phyloP scores from a whole-genome alignment of 2,888 invertebrate species.

The Cosmopolites sordidus region DNA sequence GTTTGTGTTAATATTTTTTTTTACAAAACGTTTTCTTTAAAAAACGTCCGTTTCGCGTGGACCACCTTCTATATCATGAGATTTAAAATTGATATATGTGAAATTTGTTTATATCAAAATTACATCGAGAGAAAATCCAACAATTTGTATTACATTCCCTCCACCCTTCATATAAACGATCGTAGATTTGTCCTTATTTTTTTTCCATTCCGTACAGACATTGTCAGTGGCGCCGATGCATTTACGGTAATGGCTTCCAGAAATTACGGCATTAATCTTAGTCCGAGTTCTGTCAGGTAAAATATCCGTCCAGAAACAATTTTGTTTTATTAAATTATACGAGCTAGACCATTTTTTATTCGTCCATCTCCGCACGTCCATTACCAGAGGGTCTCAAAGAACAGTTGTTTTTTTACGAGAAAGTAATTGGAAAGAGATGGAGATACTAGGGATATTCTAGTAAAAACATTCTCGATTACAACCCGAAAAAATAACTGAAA shows the following conservation, averaged over 20 bases:
- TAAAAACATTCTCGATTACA: no score
- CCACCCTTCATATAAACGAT: conserved; percentile 21
- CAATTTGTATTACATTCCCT: background rate
- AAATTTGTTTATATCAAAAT: no score
- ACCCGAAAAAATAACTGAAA: no score
- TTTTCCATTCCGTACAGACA: conserved; percentile 10
- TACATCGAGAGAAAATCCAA: no score
- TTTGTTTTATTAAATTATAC: conserved; percentile 43
- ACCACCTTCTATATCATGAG: no score
- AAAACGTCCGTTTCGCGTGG: no score
- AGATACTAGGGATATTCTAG: no score
- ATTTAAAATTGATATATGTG: no score
- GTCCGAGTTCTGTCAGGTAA: conserved; percentile 44
- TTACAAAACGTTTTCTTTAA: no score
- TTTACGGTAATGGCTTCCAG: conserved; percentile 42
- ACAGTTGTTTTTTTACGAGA: background rate
- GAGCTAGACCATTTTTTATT: conserved; percentile 29
- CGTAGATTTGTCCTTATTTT: conserved; percentile 24
- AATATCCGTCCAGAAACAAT: conserved; percentile 40
- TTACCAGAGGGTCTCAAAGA: conserved; percentile 9
- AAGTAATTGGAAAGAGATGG: no score
- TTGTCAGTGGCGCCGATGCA: conserved; percentile 9
- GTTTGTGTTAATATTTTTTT: no score
- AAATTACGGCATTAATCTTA: conserved; percentile 47
- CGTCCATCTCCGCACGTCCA: conserved; percentile 12